phyloP scores from a whole-genome alignment of 2,113 vertebrate genomes.

The Oryzias javanicus region DNA sequence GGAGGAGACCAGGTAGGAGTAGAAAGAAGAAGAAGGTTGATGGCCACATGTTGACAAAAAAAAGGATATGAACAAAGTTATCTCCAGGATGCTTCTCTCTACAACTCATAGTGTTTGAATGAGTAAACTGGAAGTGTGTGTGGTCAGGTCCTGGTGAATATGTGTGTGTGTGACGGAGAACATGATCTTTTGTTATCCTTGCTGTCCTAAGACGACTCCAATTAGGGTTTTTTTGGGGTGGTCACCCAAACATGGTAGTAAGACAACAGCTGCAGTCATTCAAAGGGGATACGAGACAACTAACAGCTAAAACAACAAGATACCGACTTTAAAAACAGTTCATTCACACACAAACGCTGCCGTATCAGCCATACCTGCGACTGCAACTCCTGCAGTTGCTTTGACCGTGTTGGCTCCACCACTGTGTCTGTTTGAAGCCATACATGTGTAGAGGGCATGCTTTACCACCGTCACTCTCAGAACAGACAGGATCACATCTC shows the following conservation, averaged over 20 bases:
- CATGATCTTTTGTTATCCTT: conserved; percentile 6
- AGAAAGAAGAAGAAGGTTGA: conserved; percentile 14
- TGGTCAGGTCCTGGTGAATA: conserved; percentile 9
- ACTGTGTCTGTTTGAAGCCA: conserved; percentile 90
- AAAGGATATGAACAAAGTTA: conserved; percentile 4
- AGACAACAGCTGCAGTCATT: conserved; percentile 58
- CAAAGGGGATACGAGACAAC: conserved; percentile 11
- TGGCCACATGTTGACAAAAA: conserved; percentile 5
- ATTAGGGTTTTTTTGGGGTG: conserved; percentile 2
- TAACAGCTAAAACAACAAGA: conserved; percentile 38
- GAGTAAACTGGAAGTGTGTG: conserved; percentile 33
- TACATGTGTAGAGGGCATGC: conserved; percentile 91
- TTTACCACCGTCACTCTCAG: conserved; percentile 85
- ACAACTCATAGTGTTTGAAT: conserved; percentile 18
- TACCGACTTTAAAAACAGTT: too few species aligned
- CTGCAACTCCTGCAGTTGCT: conserved; percentile 85
- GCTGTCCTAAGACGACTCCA: conserved; percentile 8
- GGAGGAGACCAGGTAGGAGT: conserved; percentile 33
- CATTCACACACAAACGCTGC: too few species aligned
- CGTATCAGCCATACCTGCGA: conserved; percentile 80
- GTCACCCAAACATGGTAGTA: conserved; percentile 58
- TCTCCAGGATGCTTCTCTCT: conserved; percentile 39
- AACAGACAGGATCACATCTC: conserved; percentile 85
- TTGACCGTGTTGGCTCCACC: conserved; percentile 90
- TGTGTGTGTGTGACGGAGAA: background rate